A percentile compares a stretch with the other conserved stretches of the same genome.
These are phyloP conservation scores for Emydura subglobosa DNA, from an alignment of 2,113 vertebrate species.

Conservation along the genomic window DNA sequence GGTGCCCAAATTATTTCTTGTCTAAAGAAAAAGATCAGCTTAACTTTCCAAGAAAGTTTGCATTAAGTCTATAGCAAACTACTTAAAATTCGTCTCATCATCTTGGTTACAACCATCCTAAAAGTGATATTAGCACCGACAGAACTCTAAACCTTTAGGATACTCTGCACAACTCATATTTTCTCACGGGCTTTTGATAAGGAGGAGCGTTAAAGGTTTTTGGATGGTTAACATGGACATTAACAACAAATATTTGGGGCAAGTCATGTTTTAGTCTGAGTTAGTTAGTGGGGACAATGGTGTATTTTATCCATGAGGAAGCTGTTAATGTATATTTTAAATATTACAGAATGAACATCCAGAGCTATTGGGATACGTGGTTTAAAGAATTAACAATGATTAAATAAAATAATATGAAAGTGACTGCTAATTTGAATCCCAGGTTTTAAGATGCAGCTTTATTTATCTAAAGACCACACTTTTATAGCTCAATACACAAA, in stretches of 20 bases:
- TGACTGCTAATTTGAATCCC: neutral
- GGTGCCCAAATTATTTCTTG: neutral
- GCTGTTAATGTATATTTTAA: neutral
- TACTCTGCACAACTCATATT: neutral
- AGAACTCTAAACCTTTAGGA: neutral
- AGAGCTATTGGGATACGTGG: neutral
- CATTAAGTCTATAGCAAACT: neutral
- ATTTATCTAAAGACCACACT: conserved; percentile 30
- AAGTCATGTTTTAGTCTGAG: neutral
- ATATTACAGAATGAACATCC: neutral
- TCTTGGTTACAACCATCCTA: neutral
- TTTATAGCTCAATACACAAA: conserved; percentile 27
- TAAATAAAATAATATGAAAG: neutral
- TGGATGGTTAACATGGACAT: neutral
- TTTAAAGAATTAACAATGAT: neutral
- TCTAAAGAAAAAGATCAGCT: neutral
- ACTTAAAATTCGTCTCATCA: neutral
- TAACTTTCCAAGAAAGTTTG: neutral
- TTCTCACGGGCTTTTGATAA: neutral
- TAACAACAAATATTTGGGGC: neutral
- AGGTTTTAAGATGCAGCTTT: neutral
- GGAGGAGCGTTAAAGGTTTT: neutral
- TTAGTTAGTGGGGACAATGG: neutral
- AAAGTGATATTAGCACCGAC: neutral
- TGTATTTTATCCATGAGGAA: neutral